Base-by-base conservation (phyloP, 2,113 vertebrate species). In the Geococcyx californianus region DNA sequence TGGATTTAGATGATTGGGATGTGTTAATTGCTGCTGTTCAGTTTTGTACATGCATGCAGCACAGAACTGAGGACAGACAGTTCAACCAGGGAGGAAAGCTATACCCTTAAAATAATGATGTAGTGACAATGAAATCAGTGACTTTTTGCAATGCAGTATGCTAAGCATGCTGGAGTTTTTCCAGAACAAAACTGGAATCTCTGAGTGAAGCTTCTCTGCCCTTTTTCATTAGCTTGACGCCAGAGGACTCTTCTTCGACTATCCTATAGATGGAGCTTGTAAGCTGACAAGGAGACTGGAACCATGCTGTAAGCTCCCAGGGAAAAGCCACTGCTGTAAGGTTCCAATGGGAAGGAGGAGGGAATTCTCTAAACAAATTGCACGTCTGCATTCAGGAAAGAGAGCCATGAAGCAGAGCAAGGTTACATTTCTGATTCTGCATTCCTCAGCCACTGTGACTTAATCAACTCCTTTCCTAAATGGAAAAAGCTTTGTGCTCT, bases 231-330 rank as follows among this genome's bases (percentile, higher is more conserved):
- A 76, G n/a, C 59, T 79, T 69, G 54, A 89, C 84, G 63, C 45
- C 44, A 54, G 9, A 40, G 52, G 74, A 5, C 73, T 88, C 87
- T 94, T 64, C 90, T 94, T 91, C 16, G 3, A 15, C 45, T 54
- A 51, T 64, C 95, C 95, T 95, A 94, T 13, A 96, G 95, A 84
- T 95, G 90, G 95, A 88, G 94, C 94, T 56, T 96, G 90, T 94
- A 84, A 95, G 84, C 91, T 94, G 89, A 79, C 45, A 33, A 19
- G 87, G 59, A 70, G 83, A 63, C 19, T 31, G 5, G 29, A 86
- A 9, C 59, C 13, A 1, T 5, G 18, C 62, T 45, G 8, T 1
- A 18, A 64, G 16, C 38, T 85, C 34, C 63, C 21, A 33, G 58
- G 76, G 69, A 66, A 87, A 47, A 94, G 80, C 33, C 44, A 14